Evolutionary conservation across 2,113 vertebrate genomes (phyloP).

Genomic region (Micromys minutus): DNA sequence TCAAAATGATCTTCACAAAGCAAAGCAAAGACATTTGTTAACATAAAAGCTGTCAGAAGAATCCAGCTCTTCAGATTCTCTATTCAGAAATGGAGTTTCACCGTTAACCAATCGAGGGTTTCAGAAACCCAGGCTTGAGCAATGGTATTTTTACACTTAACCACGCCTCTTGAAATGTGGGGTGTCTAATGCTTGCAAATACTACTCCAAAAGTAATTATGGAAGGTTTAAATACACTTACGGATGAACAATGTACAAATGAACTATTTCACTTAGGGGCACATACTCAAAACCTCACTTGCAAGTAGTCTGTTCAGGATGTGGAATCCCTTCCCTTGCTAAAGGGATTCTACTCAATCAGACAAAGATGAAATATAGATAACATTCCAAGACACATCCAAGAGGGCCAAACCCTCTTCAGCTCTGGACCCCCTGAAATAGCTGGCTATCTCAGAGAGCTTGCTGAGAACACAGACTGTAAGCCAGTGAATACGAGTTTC

Average conservation of each 20-base stretch:
- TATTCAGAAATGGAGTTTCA: not conserved
- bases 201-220: slow-evolving; percentile 7
- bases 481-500: not conserved
- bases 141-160: not conserved
- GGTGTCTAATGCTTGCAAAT: not conserved
- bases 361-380: slow-evolving; percentile 8
- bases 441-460: not conserved
- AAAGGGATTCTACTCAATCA: slow-evolving; percentile 19
- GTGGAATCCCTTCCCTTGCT: slow-evolving; percentile 14
- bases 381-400: slow-evolving; percentile 4
- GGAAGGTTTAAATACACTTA: slow-evolving; percentile 7
- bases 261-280: slow-evolving; percentile 26
- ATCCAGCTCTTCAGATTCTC: not conserved
- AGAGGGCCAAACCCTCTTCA: not conserved
- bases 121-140: not conserved
- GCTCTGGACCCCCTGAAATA: not conserved
- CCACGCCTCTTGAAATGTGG: slow-evolving; percentile 11
- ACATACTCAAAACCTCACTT: slow-evolving; percentile 36
- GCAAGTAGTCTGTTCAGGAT: slow-evolving; percentile 38
- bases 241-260: slow-evolving; percentile 12
- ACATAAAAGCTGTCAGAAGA: slow-evolving; percentile 31
- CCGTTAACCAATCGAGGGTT: not conserved
- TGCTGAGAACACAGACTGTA: not conserved
- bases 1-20: slow-evolving; percentile 12
- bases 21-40: slow-evolving; percentile 47